Evolutionary conservation across 2,797 vertebrate species (phyloP).

Genomic region (Borostomias antarcticus): DNA sequence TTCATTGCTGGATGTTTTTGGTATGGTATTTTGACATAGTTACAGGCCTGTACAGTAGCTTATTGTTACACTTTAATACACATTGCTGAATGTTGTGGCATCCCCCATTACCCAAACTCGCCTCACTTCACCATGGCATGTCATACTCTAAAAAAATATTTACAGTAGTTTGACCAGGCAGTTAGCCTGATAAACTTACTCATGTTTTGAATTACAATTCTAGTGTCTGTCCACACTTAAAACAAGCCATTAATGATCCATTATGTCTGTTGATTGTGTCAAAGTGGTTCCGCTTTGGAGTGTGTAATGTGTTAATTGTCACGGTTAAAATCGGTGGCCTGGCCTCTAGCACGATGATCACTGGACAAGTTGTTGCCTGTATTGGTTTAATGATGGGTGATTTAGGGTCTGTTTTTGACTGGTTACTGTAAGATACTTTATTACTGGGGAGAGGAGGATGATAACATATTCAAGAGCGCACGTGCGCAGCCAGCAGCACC

Average conservation of each 20-base stretch:
- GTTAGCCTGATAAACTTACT: conserved; percentile 79
- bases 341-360: conserved; percentile 32
- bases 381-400: conserved; percentile 51
- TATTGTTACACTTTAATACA: too few relatives aligned
- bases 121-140: conserved; percentile 24
- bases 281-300: conserved; percentile 74
- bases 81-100: conserved; percentile 25
- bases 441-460: conserved; percentile 53
- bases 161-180: conserved; percentile 71
- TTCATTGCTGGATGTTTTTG: neutral
- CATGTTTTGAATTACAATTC: conserved; percentile 76
- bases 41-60: neutral
- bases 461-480: conserved; percentile 56
- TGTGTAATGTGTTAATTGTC: conserved; percentile 82
- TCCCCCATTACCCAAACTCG: conserved; percentile 16
- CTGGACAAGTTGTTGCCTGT: conserved; percentile 33
- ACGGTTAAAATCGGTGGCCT: conserved; percentile 66
- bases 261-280: conserved; percentile 77
- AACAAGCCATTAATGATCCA: conserved; percentile 80
- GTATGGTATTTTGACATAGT: neutral
- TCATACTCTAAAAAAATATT: conserved; percentile 45
- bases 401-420: conserved; percentile 56
- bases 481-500: conserved; percentile 40
- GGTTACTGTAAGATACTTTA: conserved; percentile 61
- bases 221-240: conserved; percentile 82